Conservation (phyloP, 2,888 invertebrate species). For the Coecobrya sp. region DNA sequence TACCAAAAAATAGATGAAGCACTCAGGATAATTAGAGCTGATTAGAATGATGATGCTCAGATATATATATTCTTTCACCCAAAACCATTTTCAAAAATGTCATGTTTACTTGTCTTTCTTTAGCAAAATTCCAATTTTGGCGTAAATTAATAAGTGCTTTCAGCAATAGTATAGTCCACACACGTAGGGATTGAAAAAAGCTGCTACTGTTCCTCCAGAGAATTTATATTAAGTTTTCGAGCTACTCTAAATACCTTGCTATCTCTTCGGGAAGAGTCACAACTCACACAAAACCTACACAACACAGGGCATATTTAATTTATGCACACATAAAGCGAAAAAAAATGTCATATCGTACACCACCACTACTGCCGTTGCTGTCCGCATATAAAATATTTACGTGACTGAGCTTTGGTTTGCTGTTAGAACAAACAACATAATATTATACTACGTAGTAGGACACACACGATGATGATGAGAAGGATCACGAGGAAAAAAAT, state of each 20-base stretch:
- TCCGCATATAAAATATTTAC: conserved; percentile 17
- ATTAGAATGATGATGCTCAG: no score
- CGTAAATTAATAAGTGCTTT: neutral
- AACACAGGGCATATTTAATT: neutral
- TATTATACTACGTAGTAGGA: no score
- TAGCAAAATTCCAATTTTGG: conserved; percentile 10
- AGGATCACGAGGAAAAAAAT: neutral
- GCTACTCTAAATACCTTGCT: neutral
- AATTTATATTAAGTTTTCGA: neutral
- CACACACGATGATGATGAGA: neutral
- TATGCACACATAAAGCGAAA: neutral
- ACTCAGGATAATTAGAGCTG: neutral
- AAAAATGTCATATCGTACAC: neutral
- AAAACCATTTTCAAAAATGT: neutral
- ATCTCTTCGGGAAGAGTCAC: neutral
- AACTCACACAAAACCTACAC: no score
- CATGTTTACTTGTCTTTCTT: neutral
- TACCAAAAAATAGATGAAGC: neutral
- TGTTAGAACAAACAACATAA: conserved; percentile 16
- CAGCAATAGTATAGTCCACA: neutral
- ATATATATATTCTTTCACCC: neutral
- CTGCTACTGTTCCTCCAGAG: neutral
- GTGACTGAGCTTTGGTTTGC: neutral
- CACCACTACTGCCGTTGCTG: no score
- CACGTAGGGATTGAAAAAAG: neutral